phyloP scores from a whole-genome alignment of 2,888 invertebrate species.

The Nemotelus pantherinus region DNA sequence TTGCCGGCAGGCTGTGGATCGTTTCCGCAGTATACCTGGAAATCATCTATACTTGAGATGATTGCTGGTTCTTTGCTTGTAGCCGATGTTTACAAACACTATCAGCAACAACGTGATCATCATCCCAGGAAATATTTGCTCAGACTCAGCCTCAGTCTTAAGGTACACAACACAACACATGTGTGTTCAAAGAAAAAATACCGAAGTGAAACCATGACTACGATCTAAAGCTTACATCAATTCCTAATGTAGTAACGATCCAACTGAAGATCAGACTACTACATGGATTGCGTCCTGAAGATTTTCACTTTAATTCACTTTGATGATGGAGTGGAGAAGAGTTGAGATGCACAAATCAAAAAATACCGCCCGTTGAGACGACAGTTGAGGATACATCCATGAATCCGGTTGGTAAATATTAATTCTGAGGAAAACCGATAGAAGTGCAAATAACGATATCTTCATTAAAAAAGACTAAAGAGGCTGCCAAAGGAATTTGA shows the following conservation, averaged over 20 bases:
- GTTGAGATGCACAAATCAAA: neutral
- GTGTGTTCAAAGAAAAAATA: slow-evolving; percentile 1
- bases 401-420: neutral
- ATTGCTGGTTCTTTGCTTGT: slow-evolving; percentile 31
- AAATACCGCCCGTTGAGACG: neutral
- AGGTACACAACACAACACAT: neutral
- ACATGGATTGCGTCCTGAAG: neutral
- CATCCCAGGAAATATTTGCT: slow-evolving; percentile 20
- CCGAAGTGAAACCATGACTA: neutral
- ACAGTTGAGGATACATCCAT: slow-evolving; percentile 5
- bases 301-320: slow-evolving; percentile 12
- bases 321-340: neutral
- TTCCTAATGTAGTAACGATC: neutral
- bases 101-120: slow-evolving; percentile 32
- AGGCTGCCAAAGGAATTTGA: too few species aligned
- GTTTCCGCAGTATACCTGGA: slow-evolving; percentile 11
- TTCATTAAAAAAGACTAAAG: neutral
- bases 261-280: neutral
- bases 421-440: neutral
- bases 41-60: slow-evolving; percentile 27
- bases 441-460: neutral
- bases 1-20: slow-evolving; percentile 7
- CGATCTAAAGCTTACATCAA: neutral
- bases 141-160: too few species aligned
- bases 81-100: slow-evolving; percentile 40